Base-by-base conservation (phyloP, 2,113 vertebrate genomes). In the Aegotheles bennettii region DNA sequence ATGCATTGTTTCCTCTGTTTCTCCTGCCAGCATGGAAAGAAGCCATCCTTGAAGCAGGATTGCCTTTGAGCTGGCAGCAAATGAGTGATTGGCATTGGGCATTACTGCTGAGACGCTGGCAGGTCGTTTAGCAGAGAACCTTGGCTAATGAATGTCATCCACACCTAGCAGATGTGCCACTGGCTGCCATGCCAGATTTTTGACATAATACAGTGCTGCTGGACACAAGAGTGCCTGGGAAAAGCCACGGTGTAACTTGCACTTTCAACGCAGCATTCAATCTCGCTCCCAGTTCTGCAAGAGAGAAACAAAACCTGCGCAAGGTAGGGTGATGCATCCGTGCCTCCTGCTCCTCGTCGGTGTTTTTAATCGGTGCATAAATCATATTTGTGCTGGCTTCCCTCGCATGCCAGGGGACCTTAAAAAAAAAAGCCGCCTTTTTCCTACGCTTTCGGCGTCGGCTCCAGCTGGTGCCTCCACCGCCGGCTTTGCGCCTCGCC, bases 101-200 rank as follows among this genome's bases (percentile, higher is more conserved):
- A 95, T 85, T 81, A 51, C 96, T 97, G 97, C 97, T 96, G 97
- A 96, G 95, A 87, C 96, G 95, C 97, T 98, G 98, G 98, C 97
- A 97, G 96, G 94, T 96, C 54, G 50, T 97, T 93, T 97, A 97
- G 97, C 96, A 90, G 96, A 97, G 97, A 97, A 97, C 97, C 97
- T 93, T 94, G 93, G 97, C 97, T 98, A 97, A 97, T 98, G 98
- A 98, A 97, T 96, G 96, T 97, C 97, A 96, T 97, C 97, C 97
- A 97, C 97, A 98, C 98, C 97, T 97, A 98, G 95, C 98, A 98
- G 98, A 98, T 98, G 98, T 98, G 98, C 96, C 97, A 90, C 97
- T 96, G 96, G 91, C 94, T 97, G 91, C 93, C 93, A 70, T 97
- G 97, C 98, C 98, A 98, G 95, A 87, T 97, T 97, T 97, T 97